Evolutionary conservation across 2,113 vertebrate species (phyloP), one percentile per base, ranked within the genome.

Genomic region (Rhinogobius similis): DNA sequence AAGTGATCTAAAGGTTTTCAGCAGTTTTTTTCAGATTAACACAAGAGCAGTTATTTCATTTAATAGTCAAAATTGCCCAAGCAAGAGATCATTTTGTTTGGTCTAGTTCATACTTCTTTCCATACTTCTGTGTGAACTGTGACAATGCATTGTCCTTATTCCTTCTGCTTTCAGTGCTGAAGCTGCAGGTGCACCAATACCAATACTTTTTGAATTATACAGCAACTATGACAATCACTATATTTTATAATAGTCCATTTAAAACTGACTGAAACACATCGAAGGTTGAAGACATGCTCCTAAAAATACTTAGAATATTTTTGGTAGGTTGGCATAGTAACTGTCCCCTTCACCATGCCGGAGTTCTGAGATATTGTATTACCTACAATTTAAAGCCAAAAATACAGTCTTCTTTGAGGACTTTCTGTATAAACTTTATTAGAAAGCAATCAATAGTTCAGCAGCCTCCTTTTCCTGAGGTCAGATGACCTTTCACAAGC

Each of bases 361-460:
- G 5, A n/a, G 20, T 20, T 36, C 32, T 36, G 5, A 36, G 32
- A 36, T 36, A 8, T 36, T 5, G 32, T 36, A 7, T 36, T 5
- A 36, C n/a, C 23, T 62, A 62, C 12, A 39, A 36, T 13, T 11
- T 5, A 5, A 10, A 27, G 53, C 59, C 2, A 6, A 7, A 67
- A 59, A 56, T 46, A 6, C 27, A 5, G 52, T 73, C 63, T 64
- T 39, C 20, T 32, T 59, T 39, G 52, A 26, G 29, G 10, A 39
- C 11, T 50, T 46, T 10, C 73, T 36, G n/a, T 61, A 70, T 77
- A 68, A 73, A 21, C 75, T 14, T 59, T 64, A 73, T 27, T 63
- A 18, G 46, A 65, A 64, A 62, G 32, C 27, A 32, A 80, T 80
- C 69, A 56, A 70, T 77, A 70, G 62, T 32, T 53, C 65, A 44